Base-by-base conservation (phyloP, 2,113 vertebrate genomes). In the Sylvilagus bachmani region DNA sequence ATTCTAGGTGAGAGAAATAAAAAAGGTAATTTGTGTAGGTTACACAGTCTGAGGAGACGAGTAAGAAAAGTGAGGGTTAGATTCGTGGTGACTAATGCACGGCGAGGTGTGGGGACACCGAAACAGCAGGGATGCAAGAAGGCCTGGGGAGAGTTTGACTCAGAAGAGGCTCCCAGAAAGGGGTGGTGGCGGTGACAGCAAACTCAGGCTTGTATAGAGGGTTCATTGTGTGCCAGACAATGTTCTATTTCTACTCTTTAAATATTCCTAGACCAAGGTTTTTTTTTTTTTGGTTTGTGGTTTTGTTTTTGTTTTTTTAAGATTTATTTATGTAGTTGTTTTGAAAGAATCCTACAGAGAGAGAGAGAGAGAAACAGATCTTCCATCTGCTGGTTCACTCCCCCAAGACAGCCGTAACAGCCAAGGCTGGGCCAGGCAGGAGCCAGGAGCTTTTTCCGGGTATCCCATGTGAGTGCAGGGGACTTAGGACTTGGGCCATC, bases 161-260 rank as follows among this genome's bases (percentile, higher is more conserved):
- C 29, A 87, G 58, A 92, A 92, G 83, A 94, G 70, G 21, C 84
- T 86, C 89, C 62, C 73, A 55, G 77, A 62, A 77, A 85, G 58
- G 55, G 33, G 27, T 77, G 4, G 10, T 90, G 4, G 22, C 71
- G 16, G 66, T 86, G 31, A 58, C 27, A 58, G 36, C 83, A 84
- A 38, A 90, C 66, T 81, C 69, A 58, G 14, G 19, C 19, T 81
- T 77, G 67, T 3, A 24, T 38, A 90, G 61, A 74, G 22, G 36
- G 16, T 12, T 92, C 89, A 61, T 51, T 87, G 14, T 95, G 58
- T 94, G 21, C 85, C 24, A 79, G 49, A 14, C 13, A n/a, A 51
- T 53, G 1, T 74, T 93, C 44, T 77, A 44, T 89, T 61, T 67
- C 66, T n/a, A 64, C 83, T 69, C 9, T 22, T 80, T 79, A 67